These are phyloP conservation scores for Leptinotarsa rubiginosa DNA, from an alignment of 2,888 invertebrate genomes.

Conservation along the genomic window DNA sequence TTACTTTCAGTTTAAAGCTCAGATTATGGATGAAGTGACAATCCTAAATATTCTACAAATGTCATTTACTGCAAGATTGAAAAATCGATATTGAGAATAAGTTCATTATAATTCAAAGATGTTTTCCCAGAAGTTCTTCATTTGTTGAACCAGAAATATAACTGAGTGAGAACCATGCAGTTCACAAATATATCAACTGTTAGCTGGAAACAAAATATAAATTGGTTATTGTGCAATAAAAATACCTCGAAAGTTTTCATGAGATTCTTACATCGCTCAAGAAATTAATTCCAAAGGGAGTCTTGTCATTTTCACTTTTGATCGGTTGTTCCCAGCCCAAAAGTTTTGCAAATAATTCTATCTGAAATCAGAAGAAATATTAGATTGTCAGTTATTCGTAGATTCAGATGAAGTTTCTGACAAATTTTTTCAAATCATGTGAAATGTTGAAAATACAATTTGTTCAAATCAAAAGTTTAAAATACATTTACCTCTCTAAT, in stretches of 20 bases:
- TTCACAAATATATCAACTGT: conserved; percentile 22
- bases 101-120: too few species aligned
- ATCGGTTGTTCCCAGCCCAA: conserved; percentile 37
- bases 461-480: neutral
- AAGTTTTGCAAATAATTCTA: conserved; percentile 37
- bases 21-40: too few species aligned
- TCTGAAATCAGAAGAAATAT: conserved; percentile 26
- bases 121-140: neutral
- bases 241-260: too few species aligned
- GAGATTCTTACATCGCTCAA: conserved; percentile 28
- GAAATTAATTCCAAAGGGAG: conserved; percentile 29
- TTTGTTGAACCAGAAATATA: conserved; percentile 33
- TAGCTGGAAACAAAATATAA: conserved; percentile 35
- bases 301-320: conserved; percentile 26
- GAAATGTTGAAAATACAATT: too few species aligned
- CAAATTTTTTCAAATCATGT: too few species aligned
- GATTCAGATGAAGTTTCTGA: neutral
- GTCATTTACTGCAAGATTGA: too few species aligned
- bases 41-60: too few species aligned
- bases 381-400: too few species aligned
- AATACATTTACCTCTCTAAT: conserved; percentile 30
- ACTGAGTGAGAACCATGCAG: conserved; percentile 23
- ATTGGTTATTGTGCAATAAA: conserved; percentile 3
- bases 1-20: too few species aligned
- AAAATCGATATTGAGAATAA: too few species aligned